These are phyloP conservation scores for Drepanosiphum platanoidis DNA, from an alignment of 2,888 invertebrate genomes.

Conservation along the genomic window DNA sequence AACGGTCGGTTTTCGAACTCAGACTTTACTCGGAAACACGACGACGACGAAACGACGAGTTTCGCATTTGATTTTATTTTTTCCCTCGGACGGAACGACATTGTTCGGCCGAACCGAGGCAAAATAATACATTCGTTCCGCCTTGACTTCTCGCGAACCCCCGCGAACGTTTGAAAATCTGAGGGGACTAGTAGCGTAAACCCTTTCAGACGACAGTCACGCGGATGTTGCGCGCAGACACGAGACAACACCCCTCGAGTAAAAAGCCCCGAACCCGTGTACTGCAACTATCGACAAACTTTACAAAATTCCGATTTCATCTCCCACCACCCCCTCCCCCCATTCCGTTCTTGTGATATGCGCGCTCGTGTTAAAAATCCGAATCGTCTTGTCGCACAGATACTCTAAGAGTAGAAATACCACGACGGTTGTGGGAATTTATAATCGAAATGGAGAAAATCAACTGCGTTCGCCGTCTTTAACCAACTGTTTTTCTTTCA, in stretches of 20 bases:
- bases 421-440: too few relatives aligned
- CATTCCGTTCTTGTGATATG: neutral
- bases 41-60: too few relatives aligned
- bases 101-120: neutral
- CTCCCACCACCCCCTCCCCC: neutral
- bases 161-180: neutral
- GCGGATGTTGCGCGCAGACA: neutral
- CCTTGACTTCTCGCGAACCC: neutral
- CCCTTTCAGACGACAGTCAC: slow-evolving; percentile 22
- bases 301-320: slow-evolving; percentile 3
- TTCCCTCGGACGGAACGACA: neutral
- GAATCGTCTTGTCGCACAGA: neutral
- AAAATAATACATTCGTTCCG: neutral
- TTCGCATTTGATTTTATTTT: too few relatives aligned
- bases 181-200: slow-evolving; percentile 15
- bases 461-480: too few relatives aligned
- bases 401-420: too few relatives aligned
- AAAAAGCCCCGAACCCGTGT: neutral
- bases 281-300: neutral
- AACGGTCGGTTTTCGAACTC: too few relatives aligned
- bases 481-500: too few relatives aligned
- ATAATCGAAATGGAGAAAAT: too few relatives aligned
- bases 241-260: slow-evolving; percentile 19
- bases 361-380: neutral
- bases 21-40: too few relatives aligned